Evolutionary conservation across 1,140 invertebrate genomes (phyloP), one percentile per base, ranked within the genome.

Genomic region (Archegozetes longisetosus): DNA sequence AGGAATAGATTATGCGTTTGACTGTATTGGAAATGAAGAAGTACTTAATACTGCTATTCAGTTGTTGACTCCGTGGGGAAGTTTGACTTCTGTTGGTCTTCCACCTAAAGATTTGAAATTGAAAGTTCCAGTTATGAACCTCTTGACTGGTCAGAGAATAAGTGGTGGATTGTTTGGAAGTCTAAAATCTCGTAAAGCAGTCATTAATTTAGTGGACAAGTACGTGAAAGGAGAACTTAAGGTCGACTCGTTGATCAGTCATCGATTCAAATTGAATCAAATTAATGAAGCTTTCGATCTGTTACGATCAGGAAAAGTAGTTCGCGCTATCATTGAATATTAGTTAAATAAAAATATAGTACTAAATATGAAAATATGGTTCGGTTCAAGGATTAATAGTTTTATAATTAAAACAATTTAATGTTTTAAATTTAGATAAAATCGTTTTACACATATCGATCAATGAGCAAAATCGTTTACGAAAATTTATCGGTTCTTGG

Each of bases 271-370:
- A 1, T 79, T 98, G 60, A 76, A 80, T 1, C 74, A 93, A 66
- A 92, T 98, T 61, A 98, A 98, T 69, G 80, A 91, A 68, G 90
- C 88, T 2, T 96, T 98, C 75, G 79, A 91, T 67, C 72, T 94
- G 28, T 61, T 71, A 63, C 67, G 70, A 55, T 49, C 58, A 29
- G 70, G 70, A 26, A 68, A 69, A 63, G 64, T 66, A 47, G 54
- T 70, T 13, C 59, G 68, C 17, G 59, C 64, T 47, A 61, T 70
- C 13, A 55, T 70, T 2, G 20, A 14, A n/a, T 55, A n/a, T 55
- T 14, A 55, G 14, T 20, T 2, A 55, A n/a, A n/a, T n/a, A n/a
- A n/a, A n/a, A n/a, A n/a, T n/a, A n/a, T n/a, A n/a, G n/a, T n/a
- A n/a, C n/a, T n/a, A n/a, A n/a, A n/a, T n/a, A n/a, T n/a, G n/a